Percentiles rank a stretch among this genome's conserved stretches.
Evolutionary conservation across 2,888 invertebrate species (phyloP).

Genomic region (Coecobrya sp.): DNA sequence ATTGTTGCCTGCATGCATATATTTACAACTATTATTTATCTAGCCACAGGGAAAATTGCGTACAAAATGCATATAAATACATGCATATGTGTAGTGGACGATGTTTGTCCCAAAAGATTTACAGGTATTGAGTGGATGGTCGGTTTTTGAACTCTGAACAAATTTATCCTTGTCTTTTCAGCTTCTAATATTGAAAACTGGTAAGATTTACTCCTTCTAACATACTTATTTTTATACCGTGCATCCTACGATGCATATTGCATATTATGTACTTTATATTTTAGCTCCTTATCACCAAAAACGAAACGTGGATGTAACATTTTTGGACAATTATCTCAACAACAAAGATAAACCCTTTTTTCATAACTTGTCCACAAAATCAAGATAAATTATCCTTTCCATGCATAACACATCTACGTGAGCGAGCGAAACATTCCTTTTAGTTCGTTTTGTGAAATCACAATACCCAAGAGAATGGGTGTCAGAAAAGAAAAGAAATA

Average conservation of each 20-base stretch:
- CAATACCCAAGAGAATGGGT: not conserved
- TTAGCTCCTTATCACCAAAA: too few species aligned
- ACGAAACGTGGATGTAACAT: not conserved
- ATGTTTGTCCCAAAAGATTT: not conserved
- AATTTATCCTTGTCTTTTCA: constrained; percentile 31
- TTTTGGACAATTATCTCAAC: not conserved
- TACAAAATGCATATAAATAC: too few species aligned
- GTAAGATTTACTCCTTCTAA: not conserved
- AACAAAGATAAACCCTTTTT: not conserved
- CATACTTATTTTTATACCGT: not conserved
- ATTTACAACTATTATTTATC: not conserved
- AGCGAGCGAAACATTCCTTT: too few species aligned
- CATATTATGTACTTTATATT: not conserved
- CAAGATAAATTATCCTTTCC: not conserved
- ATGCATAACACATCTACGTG: not conserved
- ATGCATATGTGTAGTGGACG: not conserved
- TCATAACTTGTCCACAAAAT: not conserved
- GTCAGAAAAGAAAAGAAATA: not conserved
- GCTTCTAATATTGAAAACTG: not conserved
- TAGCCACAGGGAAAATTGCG: not conserved
- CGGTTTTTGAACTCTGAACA: constrained; percentile 47
- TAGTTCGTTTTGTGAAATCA: too few species aligned
- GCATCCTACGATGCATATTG: not conserved
- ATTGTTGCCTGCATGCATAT: not conserved
- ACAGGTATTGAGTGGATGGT: not conserved